Conservation (phyloP, 2,888 invertebrate species). For the Eurois occulta region DNA sequence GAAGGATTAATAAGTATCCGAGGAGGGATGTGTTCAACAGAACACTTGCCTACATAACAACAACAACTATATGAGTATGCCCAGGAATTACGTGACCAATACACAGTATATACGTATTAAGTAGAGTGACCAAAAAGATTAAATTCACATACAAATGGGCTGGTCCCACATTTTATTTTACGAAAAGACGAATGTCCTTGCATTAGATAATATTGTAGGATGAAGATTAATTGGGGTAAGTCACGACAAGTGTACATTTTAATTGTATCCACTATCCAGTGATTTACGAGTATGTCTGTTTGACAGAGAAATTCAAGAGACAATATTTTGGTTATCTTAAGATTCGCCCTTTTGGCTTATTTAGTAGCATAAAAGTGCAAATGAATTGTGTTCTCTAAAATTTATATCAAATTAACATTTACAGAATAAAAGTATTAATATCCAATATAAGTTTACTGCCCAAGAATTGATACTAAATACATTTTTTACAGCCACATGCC, state of each 20-base stretch:
- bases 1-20: neutral
- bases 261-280: slow-evolving; percentile 18
- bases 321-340: neutral
- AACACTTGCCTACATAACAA: neutral
- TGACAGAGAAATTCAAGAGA: neutral
- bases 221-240: slow-evolving; percentile 57
- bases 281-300: slow-evolving; percentile 20
- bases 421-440: neutral
- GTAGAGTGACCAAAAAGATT: slow-evolving; percentile 41
- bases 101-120: slow-evolving; percentile 33
- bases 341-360: neutral
- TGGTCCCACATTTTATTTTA: slow-evolving; percentile 17
- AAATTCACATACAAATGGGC: slow-evolving; percentile 16
- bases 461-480: neutral
- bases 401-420: neutral
- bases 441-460: neutral
- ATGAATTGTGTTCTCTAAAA: neutral
- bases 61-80: neutral
- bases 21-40: neutral
- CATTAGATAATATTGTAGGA: slow-evolving; percentile 54
- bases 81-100: slow-evolving; percentile 33
- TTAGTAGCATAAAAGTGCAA: neutral
- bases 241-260: slow-evolving; percentile 56
- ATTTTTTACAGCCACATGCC: neutral
- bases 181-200: slow-evolving; percentile 40